These are phyloP conservation scores for Aspidiotus rigidus DNA, from an alignment of 2,888 invertebrate species.

Conservation along the genomic window DNA sequence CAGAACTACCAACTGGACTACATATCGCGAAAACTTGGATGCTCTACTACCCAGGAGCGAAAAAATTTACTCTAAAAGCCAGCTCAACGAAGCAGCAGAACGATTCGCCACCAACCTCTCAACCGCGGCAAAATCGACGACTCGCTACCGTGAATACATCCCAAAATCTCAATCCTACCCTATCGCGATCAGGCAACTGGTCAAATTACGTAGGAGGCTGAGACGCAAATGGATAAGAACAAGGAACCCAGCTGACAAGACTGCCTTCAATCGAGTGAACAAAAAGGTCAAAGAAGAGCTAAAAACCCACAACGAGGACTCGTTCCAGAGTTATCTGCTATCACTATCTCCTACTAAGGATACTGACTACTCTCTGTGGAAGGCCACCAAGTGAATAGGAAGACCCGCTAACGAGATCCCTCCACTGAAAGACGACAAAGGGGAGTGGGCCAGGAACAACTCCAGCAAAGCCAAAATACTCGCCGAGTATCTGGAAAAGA, in stretches of 20 bases:
- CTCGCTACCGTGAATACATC: neutral
- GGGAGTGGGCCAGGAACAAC: neutral
- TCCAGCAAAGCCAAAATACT: conserved; percentile 4
- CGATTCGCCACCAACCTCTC: neutral
- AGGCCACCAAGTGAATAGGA: conserved; percentile 3
- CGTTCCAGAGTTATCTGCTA: conserved; percentile 1
- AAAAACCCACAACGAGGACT: neutral
- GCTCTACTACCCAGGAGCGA: neutral
- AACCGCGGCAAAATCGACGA: conserved; percentile 1
- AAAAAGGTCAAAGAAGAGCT: conserved; percentile 6
- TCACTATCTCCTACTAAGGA: neutral
- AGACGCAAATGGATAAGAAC: conserved; percentile 10
- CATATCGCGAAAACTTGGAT: neutral
- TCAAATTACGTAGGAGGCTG: conserved; percentile 6
- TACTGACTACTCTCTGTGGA: conserved; percentile 12
- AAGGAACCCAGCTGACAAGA: conserved; percentile 21
- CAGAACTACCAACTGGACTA: conserved; percentile 1
- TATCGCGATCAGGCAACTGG: neutral
- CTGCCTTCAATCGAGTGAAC: conserved; percentile 4
- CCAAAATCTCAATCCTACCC: neutral
- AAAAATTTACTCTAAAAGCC: conserved; percentile 1
- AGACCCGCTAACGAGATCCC: neutral
- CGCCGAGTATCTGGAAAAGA: neutral
- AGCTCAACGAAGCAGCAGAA: neutral
- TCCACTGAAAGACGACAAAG: conserved; percentile 3